Base-by-base conservation (phyloP, 2,888 invertebrate species). In the Torymus auratus region DNA sequence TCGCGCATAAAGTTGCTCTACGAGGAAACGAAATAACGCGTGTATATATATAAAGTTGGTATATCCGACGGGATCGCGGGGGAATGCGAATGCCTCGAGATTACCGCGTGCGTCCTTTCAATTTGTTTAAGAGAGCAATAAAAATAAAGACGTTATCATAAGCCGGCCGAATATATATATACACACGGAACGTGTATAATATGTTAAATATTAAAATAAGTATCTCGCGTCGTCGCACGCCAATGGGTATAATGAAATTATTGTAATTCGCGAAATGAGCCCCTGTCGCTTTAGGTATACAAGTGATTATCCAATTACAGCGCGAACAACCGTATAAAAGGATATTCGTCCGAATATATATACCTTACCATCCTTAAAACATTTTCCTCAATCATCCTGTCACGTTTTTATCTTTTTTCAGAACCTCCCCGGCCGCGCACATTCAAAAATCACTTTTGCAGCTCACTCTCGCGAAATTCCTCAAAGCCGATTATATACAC, bases 71-170 rank as follows among this genome's bases (percentile, higher is more conserved):
- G 23, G 28, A 61, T 28, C 5, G 15, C 2, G 14, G 11, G 23
- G 64, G 28, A 53, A 17, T 64, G 56, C 41, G 23, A 65, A 61
- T 41, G 7, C 41, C 41, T 7, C 5, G 28, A 60, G 53, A 77
- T 56, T 62, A n/a, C 56, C 41, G 7, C 13, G 53, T 7, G 41
- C 41, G 7, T 28, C 17, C 17, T 50, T 55, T 64, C 62, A 23
- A 69, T 76, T 69, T 64, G 50, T 17, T 28, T 15, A 60, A 60
- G 62, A 70, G 58, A 17, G 52, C 17, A 70, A 64, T 77, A 28
- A 62, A 64, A 58, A 65, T 77, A 70, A 61, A 58, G 53, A 41
- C 20, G 23, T 61, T 52, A 12, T 17, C 56, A n/a, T 52, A 62
- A 64, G 14, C 23, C n/a, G 13, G 56, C 64, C 23, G 56, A 20